A percentile compares a stretch with the other conserved stretches of the same genome.
These are phyloP conservation scores for Cephus runcator DNA, from an alignment of 2,888 invertebrate species.

Conservation along the genomic window DNA sequence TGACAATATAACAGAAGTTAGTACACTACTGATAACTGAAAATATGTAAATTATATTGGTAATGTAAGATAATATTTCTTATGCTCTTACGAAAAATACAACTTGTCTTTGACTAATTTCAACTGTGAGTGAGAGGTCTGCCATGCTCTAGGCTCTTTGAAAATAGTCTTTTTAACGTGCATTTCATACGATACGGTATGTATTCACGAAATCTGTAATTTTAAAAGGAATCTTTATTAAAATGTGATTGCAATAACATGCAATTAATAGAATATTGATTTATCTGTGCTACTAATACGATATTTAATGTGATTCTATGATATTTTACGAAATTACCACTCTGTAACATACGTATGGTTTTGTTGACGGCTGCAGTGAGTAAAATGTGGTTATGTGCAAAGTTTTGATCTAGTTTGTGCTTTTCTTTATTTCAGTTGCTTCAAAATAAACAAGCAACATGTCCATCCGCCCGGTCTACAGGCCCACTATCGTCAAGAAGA, in stretches of 20 bases:
- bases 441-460: constrained; percentile 71
- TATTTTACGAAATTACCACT: background rate
- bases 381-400: constrained; percentile 6
- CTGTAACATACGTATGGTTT: background rate
- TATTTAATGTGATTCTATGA: background rate
- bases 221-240: constrained; percentile 29
- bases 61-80: background rate
- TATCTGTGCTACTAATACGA: background rate
- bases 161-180: constrained; percentile 1
- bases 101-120: background rate
- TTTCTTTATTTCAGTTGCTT: constrained; percentile 46
- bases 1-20: background rate
- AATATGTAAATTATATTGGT: background rate
- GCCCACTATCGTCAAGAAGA: constrained; percentile 94
- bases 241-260: background rate
- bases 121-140: background rate
- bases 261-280: constrained; percentile 3
- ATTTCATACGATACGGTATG: constrained; percentile 34
- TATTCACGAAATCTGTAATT: constrained; percentile 36
- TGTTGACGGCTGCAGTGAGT: background rate
- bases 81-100: background rate
- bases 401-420: constrained; percentile 10
- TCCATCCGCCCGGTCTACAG: constrained; percentile 91
- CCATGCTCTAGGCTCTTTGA: background rate
- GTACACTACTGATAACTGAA: background rate